Evolutionary conservation across 2,797 vertebrate species (phyloP).

Genomic region (Galago senegalensis): DNA sequence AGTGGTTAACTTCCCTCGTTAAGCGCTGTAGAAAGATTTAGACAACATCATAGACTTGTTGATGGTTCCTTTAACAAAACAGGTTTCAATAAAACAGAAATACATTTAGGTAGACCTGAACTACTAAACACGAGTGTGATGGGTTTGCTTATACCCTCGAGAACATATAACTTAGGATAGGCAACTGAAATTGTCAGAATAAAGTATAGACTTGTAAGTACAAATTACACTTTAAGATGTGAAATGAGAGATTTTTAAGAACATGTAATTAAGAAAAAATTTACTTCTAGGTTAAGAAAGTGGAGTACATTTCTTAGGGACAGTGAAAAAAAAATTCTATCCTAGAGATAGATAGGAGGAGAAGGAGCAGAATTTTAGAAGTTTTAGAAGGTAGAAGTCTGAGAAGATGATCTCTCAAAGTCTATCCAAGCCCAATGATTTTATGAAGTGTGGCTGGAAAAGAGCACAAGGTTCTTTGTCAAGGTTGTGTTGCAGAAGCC

Average conservation of each 20-base stretch:
- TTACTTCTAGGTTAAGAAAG: background rate
- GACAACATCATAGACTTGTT: background rate
- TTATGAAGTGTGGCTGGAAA: background rate
- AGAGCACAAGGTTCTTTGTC: background rate
- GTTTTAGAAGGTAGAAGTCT: background rate
- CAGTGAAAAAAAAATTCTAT: background rate
- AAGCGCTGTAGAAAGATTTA: background rate
- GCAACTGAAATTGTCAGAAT: background rate
- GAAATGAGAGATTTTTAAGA: background rate
- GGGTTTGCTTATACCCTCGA: background rate
- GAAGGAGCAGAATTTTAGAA: background rate
- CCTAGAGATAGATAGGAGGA: background rate
- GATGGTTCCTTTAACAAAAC: background rate
- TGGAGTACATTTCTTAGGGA: background rate
- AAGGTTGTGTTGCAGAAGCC: background rate
- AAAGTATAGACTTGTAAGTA: background rate
- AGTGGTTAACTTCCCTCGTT: background rate
- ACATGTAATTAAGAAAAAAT: background rate
- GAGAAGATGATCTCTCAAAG: background rate
- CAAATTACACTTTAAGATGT: background rate
- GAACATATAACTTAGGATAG: background rate
- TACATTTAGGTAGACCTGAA: background rate
- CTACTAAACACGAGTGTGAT: background rate
- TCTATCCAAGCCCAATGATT: background rate
- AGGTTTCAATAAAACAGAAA: background rate